Conservation (phyloP, 2,113 vertebrate genomes). For the Rhinoptilus africanus region DNA sequence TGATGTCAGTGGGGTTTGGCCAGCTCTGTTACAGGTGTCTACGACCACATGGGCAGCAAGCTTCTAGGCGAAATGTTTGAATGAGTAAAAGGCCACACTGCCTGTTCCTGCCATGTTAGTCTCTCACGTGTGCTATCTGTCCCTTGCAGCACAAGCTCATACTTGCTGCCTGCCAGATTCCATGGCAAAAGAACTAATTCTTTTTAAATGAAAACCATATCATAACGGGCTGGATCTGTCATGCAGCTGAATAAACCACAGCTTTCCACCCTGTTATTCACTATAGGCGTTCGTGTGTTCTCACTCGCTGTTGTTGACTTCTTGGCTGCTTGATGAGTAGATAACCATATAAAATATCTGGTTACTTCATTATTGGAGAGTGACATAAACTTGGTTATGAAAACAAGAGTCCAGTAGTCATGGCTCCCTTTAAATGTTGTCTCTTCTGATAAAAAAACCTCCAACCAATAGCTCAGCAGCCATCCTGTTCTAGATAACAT, state of each 20-base stretch:
- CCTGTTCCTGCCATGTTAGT: neutral
- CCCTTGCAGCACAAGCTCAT: neutral
- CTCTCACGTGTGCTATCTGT: neutral
- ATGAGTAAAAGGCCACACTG: neutral
- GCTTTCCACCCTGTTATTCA: conserved; percentile 52
- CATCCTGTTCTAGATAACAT: neutral
- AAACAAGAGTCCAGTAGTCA: conserved; percentile 12
- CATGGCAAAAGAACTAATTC: conserved; percentile 38
- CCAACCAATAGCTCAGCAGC: neutral
- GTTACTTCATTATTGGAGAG: conserved; percentile 20
- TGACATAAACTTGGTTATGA: conserved; percentile 34
- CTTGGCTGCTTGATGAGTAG: conserved; percentile 18
- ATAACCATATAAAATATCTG: conserved; percentile 27
- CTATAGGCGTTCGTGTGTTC: conserved; percentile 28
- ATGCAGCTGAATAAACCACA: conserved; percentile 66
- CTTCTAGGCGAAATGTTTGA: neutral
- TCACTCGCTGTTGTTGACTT: conserved; percentile 37
- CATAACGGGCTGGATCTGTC: conserved; percentile 58
- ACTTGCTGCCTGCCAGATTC: conserved; percentile 36
- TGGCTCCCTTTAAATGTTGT: neutral
- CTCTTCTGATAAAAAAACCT: neutral
- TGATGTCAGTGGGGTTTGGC: neutral
- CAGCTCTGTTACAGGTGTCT: neutral
- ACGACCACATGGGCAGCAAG: neutral
- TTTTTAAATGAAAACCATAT: conserved; percentile 66